phyloP scores from a whole-genome alignment of 2,113 vertebrate genomes.

The Ptilorrhoa leucosticta region DNA sequence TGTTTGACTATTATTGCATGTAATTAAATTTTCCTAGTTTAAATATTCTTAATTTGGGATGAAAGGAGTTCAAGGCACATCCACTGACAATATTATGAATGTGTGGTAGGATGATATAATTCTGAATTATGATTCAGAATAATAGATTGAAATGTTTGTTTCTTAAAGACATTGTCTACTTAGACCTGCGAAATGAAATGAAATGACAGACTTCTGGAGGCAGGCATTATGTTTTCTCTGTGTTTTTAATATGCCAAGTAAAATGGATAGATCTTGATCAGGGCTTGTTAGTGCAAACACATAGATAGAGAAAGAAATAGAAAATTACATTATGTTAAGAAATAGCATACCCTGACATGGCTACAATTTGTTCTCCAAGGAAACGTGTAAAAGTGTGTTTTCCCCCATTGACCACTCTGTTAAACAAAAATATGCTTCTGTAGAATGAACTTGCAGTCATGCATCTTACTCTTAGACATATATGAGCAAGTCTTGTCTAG shows the following conservation, averaged over 20 bases:
- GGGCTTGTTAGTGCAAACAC: neutral
- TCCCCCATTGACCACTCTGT: rapidly evolving
- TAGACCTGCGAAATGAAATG: neutral
- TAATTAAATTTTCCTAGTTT: neutral
- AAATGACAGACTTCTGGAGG: neutral
- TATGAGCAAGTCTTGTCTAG: neutral
- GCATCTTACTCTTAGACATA: neutral
- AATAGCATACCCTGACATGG: neutral
- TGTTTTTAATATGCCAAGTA: neutral
- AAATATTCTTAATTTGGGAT: neutral
- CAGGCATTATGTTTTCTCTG: neutral
- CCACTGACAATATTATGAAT: neutral
- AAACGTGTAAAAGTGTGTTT: neutral
- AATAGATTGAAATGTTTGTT: neutral
- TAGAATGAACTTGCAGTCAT: neutral
- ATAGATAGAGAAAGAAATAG: neutral
- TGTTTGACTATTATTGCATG: neutral
- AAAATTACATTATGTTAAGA: neutral
- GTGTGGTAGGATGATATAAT: neutral
- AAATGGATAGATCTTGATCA: neutral
- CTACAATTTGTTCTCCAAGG: neutral
- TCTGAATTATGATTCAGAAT: neutral
- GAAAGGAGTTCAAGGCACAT: neutral
- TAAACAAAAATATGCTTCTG: neutral
- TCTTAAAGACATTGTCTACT: neutral